phyloP scores from a whole-genome alignment of 92 coral and sea anemone genomes.

The Anthopleura xanthogrammica region DNA sequence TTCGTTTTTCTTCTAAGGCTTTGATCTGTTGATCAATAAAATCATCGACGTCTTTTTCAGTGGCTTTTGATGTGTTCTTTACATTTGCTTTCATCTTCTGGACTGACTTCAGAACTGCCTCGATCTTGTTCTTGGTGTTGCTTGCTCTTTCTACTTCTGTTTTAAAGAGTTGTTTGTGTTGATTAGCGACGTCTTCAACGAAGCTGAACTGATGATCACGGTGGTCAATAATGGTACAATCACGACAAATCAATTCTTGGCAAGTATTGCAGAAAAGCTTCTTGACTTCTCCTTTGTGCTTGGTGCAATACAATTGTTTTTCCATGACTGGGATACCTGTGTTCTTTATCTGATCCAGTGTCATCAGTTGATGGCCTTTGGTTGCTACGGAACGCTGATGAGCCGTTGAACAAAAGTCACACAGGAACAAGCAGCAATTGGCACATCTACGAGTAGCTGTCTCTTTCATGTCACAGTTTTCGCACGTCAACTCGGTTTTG shows the following conservation, averaged over 20 bases:
- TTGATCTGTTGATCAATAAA: slow-evolving; percentile 1
- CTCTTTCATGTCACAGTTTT: slow-evolving; percentile 43
- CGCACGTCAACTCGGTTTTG: slow-evolving; percentile 34
- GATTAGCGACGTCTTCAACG: slow-evolving; percentile 43
- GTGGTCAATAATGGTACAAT: slow-evolving; percentile 35
- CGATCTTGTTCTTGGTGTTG: neutral
- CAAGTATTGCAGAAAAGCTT: slow-evolving; percentile 75
- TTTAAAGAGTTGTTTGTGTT: slow-evolving; percentile 12
- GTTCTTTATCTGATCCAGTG: slow-evolving; percentile 54
- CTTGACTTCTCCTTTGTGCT: slow-evolving; percentile 59
- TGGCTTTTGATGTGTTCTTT: neutral
- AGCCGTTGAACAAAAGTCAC: slow-evolving; percentile 50
- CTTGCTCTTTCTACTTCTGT: neutral
- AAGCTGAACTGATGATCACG: slow-evolving; percentile 54
- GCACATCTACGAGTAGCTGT: slow-evolving; percentile 47
- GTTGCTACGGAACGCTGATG: slow-evolving; percentile 42
- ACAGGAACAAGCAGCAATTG: slow-evolving; percentile 53
- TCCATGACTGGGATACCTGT: slow-evolving; percentile 39
- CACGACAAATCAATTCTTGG: slow-evolving; percentile 33
- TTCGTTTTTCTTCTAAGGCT: slow-evolving; percentile 20
- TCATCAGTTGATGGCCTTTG: slow-evolving; percentile 41
- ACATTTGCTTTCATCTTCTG: neutral
- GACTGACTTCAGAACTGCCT: slow-evolving; percentile 3
- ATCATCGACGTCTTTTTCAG: slow-evolving; percentile 3
- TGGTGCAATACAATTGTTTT: slow-evolving; percentile 44